Percentiles rank a stretch among this genome's conserved stretches.
Conservation (phyloP, 2,888 invertebrate species). For the Acleris laterana region DNA sequence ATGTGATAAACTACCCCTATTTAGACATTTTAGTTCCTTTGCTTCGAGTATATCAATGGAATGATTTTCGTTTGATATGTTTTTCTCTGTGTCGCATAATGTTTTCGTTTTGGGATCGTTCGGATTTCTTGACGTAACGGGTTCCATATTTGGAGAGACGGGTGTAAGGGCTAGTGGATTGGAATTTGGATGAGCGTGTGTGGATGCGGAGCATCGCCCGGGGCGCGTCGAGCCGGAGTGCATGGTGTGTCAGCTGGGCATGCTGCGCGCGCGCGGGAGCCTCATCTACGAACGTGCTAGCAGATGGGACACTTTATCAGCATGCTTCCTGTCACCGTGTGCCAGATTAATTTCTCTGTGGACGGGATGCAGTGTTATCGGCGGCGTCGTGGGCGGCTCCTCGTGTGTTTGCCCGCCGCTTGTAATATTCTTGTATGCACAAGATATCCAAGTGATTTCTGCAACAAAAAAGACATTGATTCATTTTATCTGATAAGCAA, state of each 20-base stretch:
- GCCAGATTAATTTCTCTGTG: constrained; percentile 77
- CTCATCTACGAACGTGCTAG: constrained; percentile 49
- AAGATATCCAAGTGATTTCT: constrained; percentile 79
- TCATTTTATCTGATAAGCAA: constrained; percentile 51
- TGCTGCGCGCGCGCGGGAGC: constrained; percentile 50
- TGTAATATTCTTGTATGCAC: constrained; percentile 76
- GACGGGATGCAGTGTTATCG: constrained; percentile 75
- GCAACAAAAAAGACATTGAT: constrained; percentile 71
- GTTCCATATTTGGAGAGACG: constrained; percentile 40
- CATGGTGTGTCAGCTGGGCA: constrained; percentile 71
- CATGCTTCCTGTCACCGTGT: constrained; percentile 75
- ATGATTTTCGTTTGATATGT: constrained; percentile 62
- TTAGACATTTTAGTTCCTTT: constrained; percentile 73
- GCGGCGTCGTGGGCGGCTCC: constrained; percentile 68
- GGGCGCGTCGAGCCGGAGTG: constrained; percentile 28
- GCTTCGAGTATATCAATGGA: constrained; percentile 70
- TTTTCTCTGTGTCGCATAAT: constrained; percentile 49
- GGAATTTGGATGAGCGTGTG: constrained; percentile 35
- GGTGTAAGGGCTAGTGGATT: constrained; percentile 19
- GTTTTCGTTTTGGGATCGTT: constrained; percentile 45
- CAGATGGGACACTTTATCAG: constrained; percentile 58
- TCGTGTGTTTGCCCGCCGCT: constrained; percentile 68
- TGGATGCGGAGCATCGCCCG: constrained; percentile 12
- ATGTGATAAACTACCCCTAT: constrained; percentile 69
- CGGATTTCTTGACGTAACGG: constrained; percentile 34